Conservation (phyloP, 1,140 invertebrate species). For the Orius insidiosus region DNA sequence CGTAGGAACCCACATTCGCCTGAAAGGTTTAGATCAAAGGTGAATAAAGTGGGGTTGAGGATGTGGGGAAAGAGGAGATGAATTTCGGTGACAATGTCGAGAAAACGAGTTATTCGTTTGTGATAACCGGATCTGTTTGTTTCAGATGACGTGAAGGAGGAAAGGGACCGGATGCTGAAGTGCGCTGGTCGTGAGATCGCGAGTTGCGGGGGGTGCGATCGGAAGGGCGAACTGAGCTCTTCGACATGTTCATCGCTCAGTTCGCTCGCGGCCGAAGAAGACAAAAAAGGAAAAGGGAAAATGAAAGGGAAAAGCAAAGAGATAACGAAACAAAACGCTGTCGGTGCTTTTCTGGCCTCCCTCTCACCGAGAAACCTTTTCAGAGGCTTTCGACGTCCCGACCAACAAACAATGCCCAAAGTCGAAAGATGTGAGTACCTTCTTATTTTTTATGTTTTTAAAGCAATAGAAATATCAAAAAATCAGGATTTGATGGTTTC, state of each 20-base stretch:
- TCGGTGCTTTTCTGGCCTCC: constrained; percentile 28
- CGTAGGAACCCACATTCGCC: no score
- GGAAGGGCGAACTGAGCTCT: constrained; percentile 28
- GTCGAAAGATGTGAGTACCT: constrained; percentile 45
- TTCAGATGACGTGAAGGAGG: no score
- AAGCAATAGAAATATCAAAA: no score
- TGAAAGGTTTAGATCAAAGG: no score
- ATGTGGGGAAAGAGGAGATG: no score
- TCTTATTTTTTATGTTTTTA: no score
- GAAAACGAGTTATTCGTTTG: no score
- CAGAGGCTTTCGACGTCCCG: constrained; percentile 16
- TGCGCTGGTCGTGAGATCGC: constrained; percentile 26
- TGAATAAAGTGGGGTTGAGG: no score
- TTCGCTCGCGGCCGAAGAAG: constrained; percentile 21
- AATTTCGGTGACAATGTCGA: no score
- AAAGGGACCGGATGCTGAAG: constrained; percentile 13
- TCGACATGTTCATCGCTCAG: constrained; percentile 37
- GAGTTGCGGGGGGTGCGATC: constrained; percentile 30
- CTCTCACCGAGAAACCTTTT: constrained; percentile 23
- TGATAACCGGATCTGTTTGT: no score
- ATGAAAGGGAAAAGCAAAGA: constrained; percentile 9
- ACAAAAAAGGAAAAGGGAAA: constrained; percentile 16
- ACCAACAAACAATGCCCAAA: constrained; percentile 41
- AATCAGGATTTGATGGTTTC: no score
- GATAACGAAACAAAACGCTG: constrained; percentile 20